Evolutionary conservation across 2,113 vertebrate species (phyloP).

Genomic region (Apaloderma vittatum): DNA sequence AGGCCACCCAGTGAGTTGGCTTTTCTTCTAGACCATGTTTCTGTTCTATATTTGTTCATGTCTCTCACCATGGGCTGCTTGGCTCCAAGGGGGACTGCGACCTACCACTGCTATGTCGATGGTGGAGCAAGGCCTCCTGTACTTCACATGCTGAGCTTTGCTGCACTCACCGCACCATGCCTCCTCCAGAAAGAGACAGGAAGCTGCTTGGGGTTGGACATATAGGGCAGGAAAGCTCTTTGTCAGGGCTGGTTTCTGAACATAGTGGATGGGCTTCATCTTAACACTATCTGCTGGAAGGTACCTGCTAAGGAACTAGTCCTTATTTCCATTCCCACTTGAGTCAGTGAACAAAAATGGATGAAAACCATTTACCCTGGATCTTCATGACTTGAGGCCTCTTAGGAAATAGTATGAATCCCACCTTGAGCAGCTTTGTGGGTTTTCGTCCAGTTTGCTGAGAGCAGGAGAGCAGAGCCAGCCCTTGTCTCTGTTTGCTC

Average conservation of each 20-base stretch:
- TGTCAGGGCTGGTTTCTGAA: neutral
- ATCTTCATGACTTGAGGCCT: neutral
- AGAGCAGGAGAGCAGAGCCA: neutral
- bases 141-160: neutral
- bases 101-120: neutral
- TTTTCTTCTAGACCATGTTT: neutral
- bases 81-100: neutral
- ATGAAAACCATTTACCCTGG: neutral
- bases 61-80: neutral
- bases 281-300: neutral
- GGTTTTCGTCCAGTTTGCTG: neutral
- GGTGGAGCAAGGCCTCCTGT: neutral
- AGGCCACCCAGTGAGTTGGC: slow-evolving; percentile 41
- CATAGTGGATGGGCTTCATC: neutral
- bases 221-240: neutral
- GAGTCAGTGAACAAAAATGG: neutral
- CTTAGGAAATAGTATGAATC: neutral
- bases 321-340: neutral
- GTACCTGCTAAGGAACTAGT: neutral
- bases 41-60: neutral
- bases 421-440: neutral
- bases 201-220: neutral
- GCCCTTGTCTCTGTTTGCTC: neutral
- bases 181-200: neutral
- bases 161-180: neutral